These are phyloP conservation scores for Capromys pilorides DNA, from an alignment of 2,797 vertebrate species.

Conservation along the genomic window DNA sequence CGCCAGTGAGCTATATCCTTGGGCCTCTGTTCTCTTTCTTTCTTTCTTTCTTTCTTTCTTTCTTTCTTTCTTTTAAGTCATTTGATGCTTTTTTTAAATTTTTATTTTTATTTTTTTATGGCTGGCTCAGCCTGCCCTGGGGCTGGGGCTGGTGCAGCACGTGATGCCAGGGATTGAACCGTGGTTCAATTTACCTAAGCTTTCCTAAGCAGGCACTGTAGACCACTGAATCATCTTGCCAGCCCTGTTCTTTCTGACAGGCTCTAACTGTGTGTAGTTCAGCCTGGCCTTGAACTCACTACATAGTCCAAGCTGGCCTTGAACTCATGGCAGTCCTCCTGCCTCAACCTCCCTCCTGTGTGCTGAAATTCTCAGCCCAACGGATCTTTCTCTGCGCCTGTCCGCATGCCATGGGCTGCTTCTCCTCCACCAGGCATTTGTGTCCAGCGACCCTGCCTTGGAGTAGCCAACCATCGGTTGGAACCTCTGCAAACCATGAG, in stretches of 20 bases:
- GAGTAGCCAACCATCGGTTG: background rate
- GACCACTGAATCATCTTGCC: too few species aligned
- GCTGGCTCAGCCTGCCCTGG: too few species aligned
- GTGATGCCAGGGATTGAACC: too few species aligned
- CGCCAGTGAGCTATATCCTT: too few species aligned
- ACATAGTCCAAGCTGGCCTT: background rate
- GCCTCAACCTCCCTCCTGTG: background rate
- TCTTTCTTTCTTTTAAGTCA: too few species aligned
- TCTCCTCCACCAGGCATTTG: background rate
- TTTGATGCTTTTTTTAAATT: too few species aligned
- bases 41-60: too few species aligned
- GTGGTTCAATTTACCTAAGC: too few species aligned
- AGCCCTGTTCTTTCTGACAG: background rate
- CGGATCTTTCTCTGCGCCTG: background rate
- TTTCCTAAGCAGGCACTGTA: too few species aligned
- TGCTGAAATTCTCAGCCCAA: background rate
- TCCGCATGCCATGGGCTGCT: background rate
- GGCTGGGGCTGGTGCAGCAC: too few species aligned
- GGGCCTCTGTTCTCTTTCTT: background rate
- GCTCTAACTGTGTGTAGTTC: background rate
- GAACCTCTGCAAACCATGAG: background rate
- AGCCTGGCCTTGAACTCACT: background rate
- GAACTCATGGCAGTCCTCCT: background rate
- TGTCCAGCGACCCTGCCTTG: background rate
- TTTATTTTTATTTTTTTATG: too few species aligned